These are phyloP conservation scores for Linnaemya vulpina DNA, from an alignment of 2,888 invertebrate species.

Conservation along the genomic window DNA sequence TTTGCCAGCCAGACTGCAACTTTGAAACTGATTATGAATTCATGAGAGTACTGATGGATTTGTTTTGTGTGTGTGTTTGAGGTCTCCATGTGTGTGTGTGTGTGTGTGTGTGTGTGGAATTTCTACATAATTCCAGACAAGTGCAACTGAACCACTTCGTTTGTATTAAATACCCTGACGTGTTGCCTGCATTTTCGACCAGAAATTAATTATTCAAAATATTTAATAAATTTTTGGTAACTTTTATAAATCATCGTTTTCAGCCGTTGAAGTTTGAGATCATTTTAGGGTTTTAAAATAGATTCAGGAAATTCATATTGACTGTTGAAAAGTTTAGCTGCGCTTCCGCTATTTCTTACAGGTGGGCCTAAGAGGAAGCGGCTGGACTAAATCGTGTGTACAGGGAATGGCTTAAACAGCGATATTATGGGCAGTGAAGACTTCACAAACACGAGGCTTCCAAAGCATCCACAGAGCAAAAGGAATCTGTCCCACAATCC, in stretches of 20 bases:
- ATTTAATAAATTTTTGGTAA: not conserved
- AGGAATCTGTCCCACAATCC: too few species aligned
- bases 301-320: not conserved
- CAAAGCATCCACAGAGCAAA: too few species aligned
- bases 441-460: too few species aligned
- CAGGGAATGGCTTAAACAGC: too few species aligned
- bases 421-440: too few species aligned
- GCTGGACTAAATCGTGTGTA: too few species aligned
- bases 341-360: not conserved
- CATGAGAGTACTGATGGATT: slow-evolving; percentile 33
- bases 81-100: slow-evolving; percentile 22
- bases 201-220: slow-evolving; percentile 2
- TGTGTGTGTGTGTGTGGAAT: slow-evolving; percentile 23
- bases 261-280: not conserved
- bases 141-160: slow-evolving; percentile 36
- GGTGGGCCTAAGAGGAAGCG: too few species aligned
- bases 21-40: slow-evolving; percentile 64
- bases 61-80: slow-evolving; percentile 12
- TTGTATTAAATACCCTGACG: not conserved
- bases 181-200: not conserved
- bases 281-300: not conserved
- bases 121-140: slow-evolving; percentile 66
- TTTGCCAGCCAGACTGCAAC: slow-evolving; percentile 44
- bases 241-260: not conserved
- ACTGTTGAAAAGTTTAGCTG: not conserved